phyloP scores from a whole-genome alignment of 2,797 vertebrate genomes.

The Sebastes vulpes region DNA sequence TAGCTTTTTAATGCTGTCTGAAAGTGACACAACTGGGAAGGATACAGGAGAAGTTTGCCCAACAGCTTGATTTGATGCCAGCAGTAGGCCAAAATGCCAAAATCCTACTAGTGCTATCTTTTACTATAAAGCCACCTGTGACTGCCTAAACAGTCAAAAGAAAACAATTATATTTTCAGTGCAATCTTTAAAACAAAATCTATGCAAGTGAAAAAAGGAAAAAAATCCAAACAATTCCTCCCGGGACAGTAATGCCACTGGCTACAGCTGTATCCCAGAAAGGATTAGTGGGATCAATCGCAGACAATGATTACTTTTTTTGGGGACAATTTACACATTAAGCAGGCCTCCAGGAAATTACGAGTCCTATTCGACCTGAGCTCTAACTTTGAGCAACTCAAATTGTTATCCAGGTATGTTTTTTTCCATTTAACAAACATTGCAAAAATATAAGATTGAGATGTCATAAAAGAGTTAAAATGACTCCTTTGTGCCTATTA shows the following conservation, averaged over 20 bases:
- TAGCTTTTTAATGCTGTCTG: not conserved
- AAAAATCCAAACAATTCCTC: not conserved
- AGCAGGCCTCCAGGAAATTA: constrained; percentile 10
- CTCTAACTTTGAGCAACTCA: not conserved
- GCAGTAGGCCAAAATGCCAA: not conserved
- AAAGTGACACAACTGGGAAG: constrained; percentile 2
- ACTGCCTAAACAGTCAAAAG: not conserved
- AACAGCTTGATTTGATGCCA: not conserved
- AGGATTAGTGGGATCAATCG: constrained; percentile 16
- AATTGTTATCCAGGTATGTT: not conserved
- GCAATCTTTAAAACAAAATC: not conserved
- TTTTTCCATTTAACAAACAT: not conserved
- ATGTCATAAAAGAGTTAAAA: not conserved
- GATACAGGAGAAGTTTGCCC: not conserved
- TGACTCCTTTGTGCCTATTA: not conserved
- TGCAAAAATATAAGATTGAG: not conserved
- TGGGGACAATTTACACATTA: constrained; percentile 1
- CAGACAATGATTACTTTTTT: constrained; percentile 11
- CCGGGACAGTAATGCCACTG: not conserved
- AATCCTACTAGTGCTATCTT: not conserved
- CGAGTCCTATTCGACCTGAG: not conserved
- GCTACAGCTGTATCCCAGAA: not conserved
- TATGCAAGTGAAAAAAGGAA: not conserved
- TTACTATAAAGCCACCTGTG: not conserved
- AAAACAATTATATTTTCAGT: not conserved